Evolutionary conservation across 2,888 invertebrate species (phyloP).

Genomic region (Sinhomidia bicolor): DNA sequence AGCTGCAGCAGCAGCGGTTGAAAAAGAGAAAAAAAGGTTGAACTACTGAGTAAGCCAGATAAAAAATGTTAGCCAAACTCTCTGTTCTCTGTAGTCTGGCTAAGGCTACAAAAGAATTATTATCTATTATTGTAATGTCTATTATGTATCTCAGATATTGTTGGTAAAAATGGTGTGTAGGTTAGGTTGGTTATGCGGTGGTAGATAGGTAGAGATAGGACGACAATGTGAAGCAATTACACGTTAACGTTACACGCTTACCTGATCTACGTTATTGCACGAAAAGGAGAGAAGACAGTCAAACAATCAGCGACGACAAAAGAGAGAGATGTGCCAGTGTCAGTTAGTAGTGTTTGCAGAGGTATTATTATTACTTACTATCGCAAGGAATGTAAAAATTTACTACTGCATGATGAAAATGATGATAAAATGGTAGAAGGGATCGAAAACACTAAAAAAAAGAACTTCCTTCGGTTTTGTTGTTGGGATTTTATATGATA

Average conservation of each 20-base stretch:
- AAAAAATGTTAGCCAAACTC: background rate
- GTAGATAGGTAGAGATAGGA: background rate
- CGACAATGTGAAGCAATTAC: slow-evolving; percentile 27
- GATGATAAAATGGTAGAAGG: background rate
- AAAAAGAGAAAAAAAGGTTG: slow-evolving; percentile 22
- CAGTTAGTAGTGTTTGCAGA: background rate
- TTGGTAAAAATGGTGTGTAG: slow-evolving; percentile 22
- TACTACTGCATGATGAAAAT: background rate
- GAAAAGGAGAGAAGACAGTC: background rate
- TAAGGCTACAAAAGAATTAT: background rate
- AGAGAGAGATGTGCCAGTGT: background rate
- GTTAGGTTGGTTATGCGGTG: no score
- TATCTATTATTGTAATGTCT: background rate
- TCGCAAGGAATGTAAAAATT: background rate
- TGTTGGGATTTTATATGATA: background rate
- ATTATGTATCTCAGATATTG: background rate
- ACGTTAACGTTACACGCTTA: slow-evolving; percentile 42
- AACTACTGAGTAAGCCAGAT: slow-evolving; percentile 42
- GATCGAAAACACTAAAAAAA: background rate
- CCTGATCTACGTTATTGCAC: background rate
- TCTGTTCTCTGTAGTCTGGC: background rate
- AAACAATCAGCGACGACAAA: slow-evolving; percentile 17
- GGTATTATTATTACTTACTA: background rate
- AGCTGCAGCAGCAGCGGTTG: no score
- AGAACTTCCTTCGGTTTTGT: slow-evolving; percentile 16